phyloP scores from a whole-genome alignment of 2,113 vertebrate species.

The Oreocharis arfaki region DNA sequence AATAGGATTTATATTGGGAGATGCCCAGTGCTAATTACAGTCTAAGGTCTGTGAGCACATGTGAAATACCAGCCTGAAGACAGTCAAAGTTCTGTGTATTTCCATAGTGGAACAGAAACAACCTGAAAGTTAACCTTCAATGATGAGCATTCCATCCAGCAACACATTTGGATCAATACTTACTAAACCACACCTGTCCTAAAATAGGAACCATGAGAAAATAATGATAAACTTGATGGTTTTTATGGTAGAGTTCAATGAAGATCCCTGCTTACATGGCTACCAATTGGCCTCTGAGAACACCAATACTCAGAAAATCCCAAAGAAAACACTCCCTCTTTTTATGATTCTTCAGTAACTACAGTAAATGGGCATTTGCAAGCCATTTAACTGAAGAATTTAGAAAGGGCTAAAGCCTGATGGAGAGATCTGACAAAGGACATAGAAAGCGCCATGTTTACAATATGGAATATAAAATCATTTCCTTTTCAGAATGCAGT shows the following conservation, averaged over 20 bases:
- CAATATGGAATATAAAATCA: background rate
- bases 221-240: background rate
- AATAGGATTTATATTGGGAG: background rate
- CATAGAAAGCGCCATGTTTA: background rate
- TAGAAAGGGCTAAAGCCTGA: background rate
- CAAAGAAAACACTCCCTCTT: background rate
- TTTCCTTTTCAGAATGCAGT: background rate
- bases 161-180: background rate
- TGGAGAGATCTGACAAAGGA: background rate
- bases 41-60: background rate
- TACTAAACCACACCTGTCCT: background rate
- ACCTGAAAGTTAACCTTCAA: background rate
- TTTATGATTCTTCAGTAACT: background rate
- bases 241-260: background rate
- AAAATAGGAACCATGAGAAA: background rate
- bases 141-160: background rate
- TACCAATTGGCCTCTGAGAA: background rate
- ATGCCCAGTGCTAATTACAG: background rate
- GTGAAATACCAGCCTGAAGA: background rate
- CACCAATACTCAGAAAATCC: background rate
- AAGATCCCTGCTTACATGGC: background rate
- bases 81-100: background rate
- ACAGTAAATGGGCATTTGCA: background rate
- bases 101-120: background rate
- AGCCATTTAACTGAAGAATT: background rate